Evolutionary conservation across 1,140 invertebrate species (phyloP), one percentile per base, ranked within the genome.

Genomic region (Phthorimaea operculella): DNA sequence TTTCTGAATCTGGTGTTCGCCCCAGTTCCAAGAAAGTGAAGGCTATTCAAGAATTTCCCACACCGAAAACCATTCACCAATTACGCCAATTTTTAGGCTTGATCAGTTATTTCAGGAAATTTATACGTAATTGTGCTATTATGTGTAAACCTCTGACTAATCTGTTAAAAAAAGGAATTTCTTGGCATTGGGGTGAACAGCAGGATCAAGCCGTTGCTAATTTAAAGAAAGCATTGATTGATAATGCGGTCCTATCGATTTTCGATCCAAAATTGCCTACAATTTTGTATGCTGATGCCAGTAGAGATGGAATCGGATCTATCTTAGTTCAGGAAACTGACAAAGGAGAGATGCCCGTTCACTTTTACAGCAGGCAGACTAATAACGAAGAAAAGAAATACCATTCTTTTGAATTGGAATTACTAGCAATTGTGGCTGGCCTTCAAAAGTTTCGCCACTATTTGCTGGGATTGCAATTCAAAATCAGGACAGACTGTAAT

Each of bases 381-480:
- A 33, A 49, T 12, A 33, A 11, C 15, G 63, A 64, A 54, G 47
- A 57, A 49, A 52, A 51, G 14, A 45, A 45, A 12, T 45, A 45
- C 52, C 52, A 54, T 42, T 54, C 52, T 5, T 52, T 52, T 34
- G 63, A 65, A 49, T 36, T 65, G 7, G 63, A 65, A 45, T 50
- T 56, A 11, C 45, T 72, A 34, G 65, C 68, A 12, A 59, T 69
- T 15, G 60, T 72, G 11, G 58, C 62, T 45, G 48, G 60, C 8
- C 21, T 64, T 3, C 52, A 62, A 50, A 51, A 53, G 15, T 64
- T 65, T 50, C 45, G 59, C 1, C 45, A 49, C 33, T 65, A 65
- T 59, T 36, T 65, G 18, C 12, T 52, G 10, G 51, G 51, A 5
- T 15, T 10, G n/a, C n/a, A 33, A 7, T 52, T 52, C 33, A 54